These are phyloP conservation scores for Drosophila neutralis DNA, from an alignment of 2,888 invertebrate genomes.

Conservation along the genomic window DNA sequence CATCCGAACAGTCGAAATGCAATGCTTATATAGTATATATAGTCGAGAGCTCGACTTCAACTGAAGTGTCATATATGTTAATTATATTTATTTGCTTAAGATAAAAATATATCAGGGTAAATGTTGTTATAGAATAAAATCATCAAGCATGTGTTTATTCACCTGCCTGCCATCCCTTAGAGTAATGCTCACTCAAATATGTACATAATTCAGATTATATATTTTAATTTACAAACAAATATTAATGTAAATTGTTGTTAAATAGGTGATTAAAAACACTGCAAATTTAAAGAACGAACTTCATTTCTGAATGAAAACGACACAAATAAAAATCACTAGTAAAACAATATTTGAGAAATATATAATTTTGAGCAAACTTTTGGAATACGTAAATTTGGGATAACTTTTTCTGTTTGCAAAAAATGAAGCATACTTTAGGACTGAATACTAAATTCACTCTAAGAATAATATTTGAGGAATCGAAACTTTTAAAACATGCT, in stretches of 20 bases:
- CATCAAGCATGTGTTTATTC: conserved; percentile 12
- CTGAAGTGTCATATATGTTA: background rate
- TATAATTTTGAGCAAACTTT: background rate
- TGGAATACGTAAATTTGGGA: background rate
- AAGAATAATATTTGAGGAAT: too few relatives aligned
- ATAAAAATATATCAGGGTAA: conserved; percentile 13
- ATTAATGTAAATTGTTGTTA: too few relatives aligned
- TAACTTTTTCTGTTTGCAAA: too few relatives aligned
- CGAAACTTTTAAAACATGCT: too few relatives aligned
- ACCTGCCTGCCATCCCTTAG: conserved; percentile 10
- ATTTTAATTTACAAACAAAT: too few relatives aligned
- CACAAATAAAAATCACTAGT: too few relatives aligned
- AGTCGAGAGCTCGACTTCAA: background rate
- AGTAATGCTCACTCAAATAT: conserved; percentile 33
- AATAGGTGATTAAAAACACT: too few relatives aligned
- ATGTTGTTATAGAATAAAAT: conserved; percentile 36
- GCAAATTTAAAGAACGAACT: too few relatives aligned
- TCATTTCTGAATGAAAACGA: too few relatives aligned
- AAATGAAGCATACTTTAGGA: too few relatives aligned
- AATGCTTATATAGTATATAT: background rate
- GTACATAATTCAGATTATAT: background rate
- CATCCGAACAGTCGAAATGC: background rate
- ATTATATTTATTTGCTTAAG: background rate
- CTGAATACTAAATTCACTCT: too few relatives aligned
- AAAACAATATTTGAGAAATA: too few relatives aligned